A percentile compares a stretch with the other conserved stretches of the same genome.
These are phyloP conservation scores for Misgurnus mizolepis DNA, from an alignment of 2,113 vertebrate species.

Conservation along the genomic window DNA sequence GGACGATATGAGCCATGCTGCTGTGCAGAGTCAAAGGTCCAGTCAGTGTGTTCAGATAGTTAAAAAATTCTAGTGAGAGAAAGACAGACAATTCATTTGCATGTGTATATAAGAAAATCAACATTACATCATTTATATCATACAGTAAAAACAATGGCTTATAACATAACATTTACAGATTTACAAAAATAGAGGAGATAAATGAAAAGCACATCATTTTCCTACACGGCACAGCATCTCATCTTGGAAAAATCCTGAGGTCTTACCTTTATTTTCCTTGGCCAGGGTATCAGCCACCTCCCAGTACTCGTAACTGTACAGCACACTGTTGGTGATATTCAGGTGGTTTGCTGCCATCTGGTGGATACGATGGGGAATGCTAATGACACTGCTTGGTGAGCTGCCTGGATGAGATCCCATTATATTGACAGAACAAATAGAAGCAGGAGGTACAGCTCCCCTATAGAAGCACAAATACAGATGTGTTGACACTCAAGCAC, in stretches of 20 bases:
- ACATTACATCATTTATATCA: not conserved
- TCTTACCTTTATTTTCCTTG: constrained; percentile 92
- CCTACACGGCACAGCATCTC: not conserved
- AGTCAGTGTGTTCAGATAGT: constrained; percentile 93
- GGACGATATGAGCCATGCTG: constrained; percentile 93
- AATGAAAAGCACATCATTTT: not conserved
- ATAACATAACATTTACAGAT: not conserved
- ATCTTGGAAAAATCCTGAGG: not conserved
- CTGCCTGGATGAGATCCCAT: constrained; percentile 80
- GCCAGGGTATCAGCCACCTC: constrained; percentile 96
- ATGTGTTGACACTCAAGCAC: constrained; percentile 32
- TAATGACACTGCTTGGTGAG: constrained; percentile 80
- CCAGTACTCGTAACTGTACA: constrained; percentile 99
- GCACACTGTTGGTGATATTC: constrained; percentile 97
- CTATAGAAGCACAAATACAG: constrained; percentile 67
- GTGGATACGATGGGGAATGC: constrained; percentile 97
- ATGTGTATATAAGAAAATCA: not conserved
- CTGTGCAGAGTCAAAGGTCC: constrained; percentile 96
- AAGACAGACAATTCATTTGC: constrained; percentile 25
- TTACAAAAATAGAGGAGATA: not conserved
- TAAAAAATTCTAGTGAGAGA: constrained; percentile 89
- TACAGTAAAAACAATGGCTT: not conserved
- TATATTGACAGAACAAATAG: constrained; percentile 81
- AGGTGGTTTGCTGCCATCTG: constrained; percentile 99
- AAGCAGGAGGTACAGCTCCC: constrained; percentile 77